A percentile compares a stretch with the other conserved stretches of the same genome.
Evolutionary conservation across 2,113 vertebrate genomes (phyloP).

Genomic region (Tetrax tetrax): DNA sequence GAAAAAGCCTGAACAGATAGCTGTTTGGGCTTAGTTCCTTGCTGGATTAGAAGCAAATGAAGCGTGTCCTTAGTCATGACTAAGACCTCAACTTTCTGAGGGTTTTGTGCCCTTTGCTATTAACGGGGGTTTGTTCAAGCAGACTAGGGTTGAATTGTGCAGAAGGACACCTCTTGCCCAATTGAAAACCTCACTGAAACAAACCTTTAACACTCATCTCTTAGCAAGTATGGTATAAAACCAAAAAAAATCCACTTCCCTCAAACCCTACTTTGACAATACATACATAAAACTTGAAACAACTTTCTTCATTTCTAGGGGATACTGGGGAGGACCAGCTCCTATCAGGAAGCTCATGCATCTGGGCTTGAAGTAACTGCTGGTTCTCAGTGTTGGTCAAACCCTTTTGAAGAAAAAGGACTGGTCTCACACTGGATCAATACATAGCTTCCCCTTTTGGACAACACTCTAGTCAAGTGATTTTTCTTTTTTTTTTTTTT

Average conservation of each 20-base stretch:
- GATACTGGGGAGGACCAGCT: constrained; percentile 94
- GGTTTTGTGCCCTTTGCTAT: neutral
- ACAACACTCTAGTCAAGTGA: neutral
- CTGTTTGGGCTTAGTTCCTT: neutral
- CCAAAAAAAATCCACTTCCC: accelerated
- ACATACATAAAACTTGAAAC: neutral
- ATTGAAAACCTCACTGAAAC: neutral
- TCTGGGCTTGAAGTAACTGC: constrained; percentile 85
- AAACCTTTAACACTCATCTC: neutral
- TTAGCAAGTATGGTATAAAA: neutral
- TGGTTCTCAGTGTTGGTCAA: neutral
- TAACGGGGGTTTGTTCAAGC: neutral
- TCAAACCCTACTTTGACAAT: accelerated
- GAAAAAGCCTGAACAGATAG: neutral
- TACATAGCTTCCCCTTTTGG: accelerated
- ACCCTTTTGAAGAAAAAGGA: neutral
- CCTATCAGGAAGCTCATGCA: constrained; percentile 89
- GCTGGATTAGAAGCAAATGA: neutral
- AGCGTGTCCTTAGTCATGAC: neutral
- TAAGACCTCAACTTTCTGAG: neutral
- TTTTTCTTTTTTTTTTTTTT: too few species aligned
- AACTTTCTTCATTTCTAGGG: constrained; percentile 73
- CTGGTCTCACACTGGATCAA: neutral
- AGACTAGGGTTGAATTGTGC: neutral
- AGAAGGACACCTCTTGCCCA: neutral